phyloP scores from a whole-genome alignment of 2,113 vertebrate genomes.

The Oxyura jamaicensis region DNA sequence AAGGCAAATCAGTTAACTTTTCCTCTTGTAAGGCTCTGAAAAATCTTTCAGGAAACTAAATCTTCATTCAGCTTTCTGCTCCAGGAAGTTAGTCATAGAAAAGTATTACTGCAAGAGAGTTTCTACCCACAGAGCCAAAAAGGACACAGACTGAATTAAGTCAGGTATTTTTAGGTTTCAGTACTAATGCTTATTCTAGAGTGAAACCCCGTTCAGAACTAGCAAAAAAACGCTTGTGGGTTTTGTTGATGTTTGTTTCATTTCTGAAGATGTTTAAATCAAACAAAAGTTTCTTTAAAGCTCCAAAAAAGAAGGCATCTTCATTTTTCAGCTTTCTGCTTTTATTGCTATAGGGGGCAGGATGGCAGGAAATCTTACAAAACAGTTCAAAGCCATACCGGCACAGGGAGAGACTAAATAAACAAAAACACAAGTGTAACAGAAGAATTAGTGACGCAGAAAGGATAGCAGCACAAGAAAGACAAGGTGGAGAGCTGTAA shows the following conservation, averaged over 20 bases:
- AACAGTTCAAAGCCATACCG: not conserved
- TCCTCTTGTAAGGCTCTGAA: not conserved
- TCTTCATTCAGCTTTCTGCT: not conserved
- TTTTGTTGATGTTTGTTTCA: not conserved
- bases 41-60: not conserved
- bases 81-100: not conserved
- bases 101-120: not conserved
- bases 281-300: not conserved
- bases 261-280: not conserved
- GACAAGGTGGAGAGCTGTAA: not conserved
- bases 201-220: not conserved
- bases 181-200: not conserved
- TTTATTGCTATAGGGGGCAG: not conserved
- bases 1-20: not conserved
- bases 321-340: not conserved
- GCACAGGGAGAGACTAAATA: not conserved
- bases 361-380: not conserved
- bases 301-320: not conserved
- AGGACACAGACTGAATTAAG: not conserved
- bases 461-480: not conserved
- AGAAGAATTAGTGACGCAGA: not conserved
- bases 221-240: not conserved
- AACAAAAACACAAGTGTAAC: not conserved
- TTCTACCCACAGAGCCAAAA: not conserved
- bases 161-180: not conserved